A percentile compares a stretch with the other conserved stretches of the same genome.
Evolutionary conservation across 2,113 vertebrate genomes (phyloP).

Genomic region (Centropristis striata): DNA sequence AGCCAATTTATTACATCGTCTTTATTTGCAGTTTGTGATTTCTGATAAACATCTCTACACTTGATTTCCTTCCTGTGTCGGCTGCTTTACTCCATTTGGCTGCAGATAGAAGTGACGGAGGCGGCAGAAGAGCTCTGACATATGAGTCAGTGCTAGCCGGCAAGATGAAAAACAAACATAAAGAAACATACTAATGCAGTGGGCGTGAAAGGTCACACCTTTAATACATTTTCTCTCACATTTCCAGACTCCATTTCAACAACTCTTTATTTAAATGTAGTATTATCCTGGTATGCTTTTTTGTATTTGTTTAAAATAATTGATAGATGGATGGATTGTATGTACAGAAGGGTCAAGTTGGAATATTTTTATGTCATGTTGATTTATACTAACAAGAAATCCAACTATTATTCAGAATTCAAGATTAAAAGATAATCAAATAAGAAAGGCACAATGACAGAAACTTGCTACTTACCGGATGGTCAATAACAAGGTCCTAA

Average conservation of each 20-base stretch:
- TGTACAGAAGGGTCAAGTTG: too few species aligned
- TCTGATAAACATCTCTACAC: background rate
- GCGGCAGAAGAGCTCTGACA: conserved; percentile 23
- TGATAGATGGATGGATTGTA: background rate
- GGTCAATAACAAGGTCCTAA: too few species aligned
- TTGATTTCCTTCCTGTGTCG: background rate
- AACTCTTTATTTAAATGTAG: background rate
- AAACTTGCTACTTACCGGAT: too few species aligned
- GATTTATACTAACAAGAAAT: background rate
- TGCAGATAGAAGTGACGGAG: conserved; percentile 2
- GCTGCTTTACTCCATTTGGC: conserved; percentile 23
- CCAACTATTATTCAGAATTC: too few species aligned
- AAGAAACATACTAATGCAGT: background rate
- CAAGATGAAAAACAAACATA: conserved; percentile 30
- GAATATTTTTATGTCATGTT: too few species aligned
- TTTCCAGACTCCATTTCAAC: background rate
- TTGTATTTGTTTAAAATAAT: background rate
- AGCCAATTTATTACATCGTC: background rate
- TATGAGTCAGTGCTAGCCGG: conserved; percentile 40
- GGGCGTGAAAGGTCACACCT: conserved; percentile 23
- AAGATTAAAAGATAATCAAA: too few species aligned
- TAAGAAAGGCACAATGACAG: too few species aligned
- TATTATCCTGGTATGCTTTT: background rate
- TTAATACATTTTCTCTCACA: conserved; percentile 2
- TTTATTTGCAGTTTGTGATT: background rate